Conservation (phyloP, 2,113 vertebrate genomes). For the Tretioscincus oriximinensis region DNA sequence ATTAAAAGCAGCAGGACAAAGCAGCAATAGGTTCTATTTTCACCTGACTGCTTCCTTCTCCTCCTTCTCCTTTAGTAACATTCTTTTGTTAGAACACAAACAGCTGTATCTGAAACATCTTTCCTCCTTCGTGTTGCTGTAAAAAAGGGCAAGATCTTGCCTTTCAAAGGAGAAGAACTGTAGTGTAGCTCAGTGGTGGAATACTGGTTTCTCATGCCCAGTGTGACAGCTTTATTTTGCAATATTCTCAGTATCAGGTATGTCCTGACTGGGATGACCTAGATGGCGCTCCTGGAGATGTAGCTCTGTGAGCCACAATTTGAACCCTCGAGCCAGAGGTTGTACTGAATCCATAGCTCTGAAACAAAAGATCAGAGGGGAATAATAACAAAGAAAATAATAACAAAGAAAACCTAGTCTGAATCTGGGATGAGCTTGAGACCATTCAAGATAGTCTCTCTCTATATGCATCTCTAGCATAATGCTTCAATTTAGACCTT, state of each 20-base stretch:
- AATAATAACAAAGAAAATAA: too few relatives aligned
- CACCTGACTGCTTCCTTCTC: constrained; percentile 28
- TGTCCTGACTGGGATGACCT: too few relatives aligned
- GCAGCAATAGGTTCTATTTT: constrained; percentile 13
- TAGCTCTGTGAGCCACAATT: too few relatives aligned
- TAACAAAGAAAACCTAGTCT: too few relatives aligned
- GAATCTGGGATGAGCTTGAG: too few relatives aligned
- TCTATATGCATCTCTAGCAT: too few relatives aligned
- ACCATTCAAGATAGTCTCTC: too few relatives aligned
- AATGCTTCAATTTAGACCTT: too few relatives aligned
- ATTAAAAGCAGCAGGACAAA: constrained; percentile 36
- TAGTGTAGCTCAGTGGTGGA: neutral
- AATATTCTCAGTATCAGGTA: neutral
- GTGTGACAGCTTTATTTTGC: neutral
- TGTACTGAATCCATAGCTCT: too few relatives aligned
- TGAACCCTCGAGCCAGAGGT: too few relatives aligned
- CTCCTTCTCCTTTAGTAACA: neutral
- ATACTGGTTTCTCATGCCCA: neutral
- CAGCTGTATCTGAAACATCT: constrained; percentile 8
- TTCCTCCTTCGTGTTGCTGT: constrained; percentile 12
- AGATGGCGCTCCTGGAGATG: too few relatives aligned
- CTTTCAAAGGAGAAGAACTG: constrained; percentile 36
- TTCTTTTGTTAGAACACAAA: constrained; percentile 6
- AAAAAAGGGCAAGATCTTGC: neutral
- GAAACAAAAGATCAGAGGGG: too few relatives aligned